Conservation (phyloP, 2,113 vertebrate genomes). For the Syngnathus scovelli region DNA sequence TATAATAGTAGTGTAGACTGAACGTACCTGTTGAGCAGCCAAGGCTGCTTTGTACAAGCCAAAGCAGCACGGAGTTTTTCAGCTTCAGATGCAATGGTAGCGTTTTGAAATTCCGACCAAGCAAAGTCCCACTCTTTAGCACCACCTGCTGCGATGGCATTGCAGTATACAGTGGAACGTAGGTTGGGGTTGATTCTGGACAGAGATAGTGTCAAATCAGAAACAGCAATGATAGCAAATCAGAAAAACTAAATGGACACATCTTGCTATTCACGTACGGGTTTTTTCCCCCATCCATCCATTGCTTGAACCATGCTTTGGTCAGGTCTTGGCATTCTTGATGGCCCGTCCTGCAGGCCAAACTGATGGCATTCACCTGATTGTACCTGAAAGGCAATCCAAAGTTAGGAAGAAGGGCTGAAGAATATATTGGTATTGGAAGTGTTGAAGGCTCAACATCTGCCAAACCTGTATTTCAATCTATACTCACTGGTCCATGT, state of each 20-base stretch:
- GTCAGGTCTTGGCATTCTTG: constrained; percentile 45
- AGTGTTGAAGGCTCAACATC: not conserved
- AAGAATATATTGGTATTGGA: not conserved
- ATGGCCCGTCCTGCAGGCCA: constrained; percentile 76
- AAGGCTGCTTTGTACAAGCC: constrained; percentile 75
- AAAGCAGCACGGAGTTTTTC: constrained; percentile 82
- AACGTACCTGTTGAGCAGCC: constrained; percentile 83
- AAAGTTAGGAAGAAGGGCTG: not conserved
- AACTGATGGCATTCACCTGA: constrained; percentile 77
- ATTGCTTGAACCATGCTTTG: not conserved
- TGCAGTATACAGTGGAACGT: constrained; percentile 85
- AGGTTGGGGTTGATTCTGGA: constrained; percentile 84
- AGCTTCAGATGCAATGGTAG: constrained; percentile 73
- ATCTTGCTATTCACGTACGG: constrained; percentile 65
- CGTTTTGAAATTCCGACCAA: constrained; percentile 63
- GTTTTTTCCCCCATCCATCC: constrained; percentile 34
- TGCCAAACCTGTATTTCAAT: not conserved
- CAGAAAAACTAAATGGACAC: not conserved
- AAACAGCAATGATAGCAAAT: not conserved
- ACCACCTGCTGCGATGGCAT: constrained; percentile 74
- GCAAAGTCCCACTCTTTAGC: constrained; percentile 79
- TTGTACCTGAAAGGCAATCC: constrained; percentile 74
- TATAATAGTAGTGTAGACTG: not conserved
- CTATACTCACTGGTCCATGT: constrained; percentile 84
- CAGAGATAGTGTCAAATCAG: not conserved